A percentile compares a stretch with the other conserved stretches of the same genome.
phyloP scores from a whole-genome alignment of 2,888 invertebrate genomes.

The Dasypolia templi region DNA sequence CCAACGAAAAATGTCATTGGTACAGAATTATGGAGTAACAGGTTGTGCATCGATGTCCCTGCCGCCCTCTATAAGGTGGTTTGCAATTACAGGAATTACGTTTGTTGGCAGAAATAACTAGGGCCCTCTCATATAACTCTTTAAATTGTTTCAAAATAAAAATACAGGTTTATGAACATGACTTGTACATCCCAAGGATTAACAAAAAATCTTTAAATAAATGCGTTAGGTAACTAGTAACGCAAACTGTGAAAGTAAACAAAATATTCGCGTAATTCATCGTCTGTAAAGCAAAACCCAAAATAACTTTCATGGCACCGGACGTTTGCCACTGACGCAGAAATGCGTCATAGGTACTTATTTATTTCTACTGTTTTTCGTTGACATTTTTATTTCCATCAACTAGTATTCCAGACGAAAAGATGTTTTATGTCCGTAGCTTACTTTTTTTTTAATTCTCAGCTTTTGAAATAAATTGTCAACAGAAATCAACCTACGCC shows the following conservation, averaged over 20 bases:
- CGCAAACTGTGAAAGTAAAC: background rate
- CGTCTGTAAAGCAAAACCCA: background rate
- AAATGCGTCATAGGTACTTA: constrained; percentile 32
- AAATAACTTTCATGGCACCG: constrained; percentile 43
- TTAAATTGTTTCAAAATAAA: background rate
- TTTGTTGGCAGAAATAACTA: background rate
- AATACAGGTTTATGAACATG: background rate
- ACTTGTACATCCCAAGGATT: background rate
- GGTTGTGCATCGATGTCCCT: too few species aligned
- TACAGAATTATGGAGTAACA: too few species aligned
- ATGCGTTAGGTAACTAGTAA: background rate
- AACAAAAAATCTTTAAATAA: background rate
- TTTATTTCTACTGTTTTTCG: constrained; percentile 16
- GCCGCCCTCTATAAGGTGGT: background rate
- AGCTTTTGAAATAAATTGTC: background rate
- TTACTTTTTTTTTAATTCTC: background rate
- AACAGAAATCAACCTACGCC: background rate
- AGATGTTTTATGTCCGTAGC: background rate
- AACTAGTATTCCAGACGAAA: constrained; percentile 3
- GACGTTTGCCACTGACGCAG: constrained; percentile 35
- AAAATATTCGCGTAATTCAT: constrained; percentile 25
- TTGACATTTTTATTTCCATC: constrained; percentile 36
- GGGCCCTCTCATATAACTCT: background rate
- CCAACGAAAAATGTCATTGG: background rate
- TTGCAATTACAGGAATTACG: background rate